phyloP scores from a whole-genome alignment of 2,797 vertebrate genomes.

The Lophotriccus pileatus region DNA sequence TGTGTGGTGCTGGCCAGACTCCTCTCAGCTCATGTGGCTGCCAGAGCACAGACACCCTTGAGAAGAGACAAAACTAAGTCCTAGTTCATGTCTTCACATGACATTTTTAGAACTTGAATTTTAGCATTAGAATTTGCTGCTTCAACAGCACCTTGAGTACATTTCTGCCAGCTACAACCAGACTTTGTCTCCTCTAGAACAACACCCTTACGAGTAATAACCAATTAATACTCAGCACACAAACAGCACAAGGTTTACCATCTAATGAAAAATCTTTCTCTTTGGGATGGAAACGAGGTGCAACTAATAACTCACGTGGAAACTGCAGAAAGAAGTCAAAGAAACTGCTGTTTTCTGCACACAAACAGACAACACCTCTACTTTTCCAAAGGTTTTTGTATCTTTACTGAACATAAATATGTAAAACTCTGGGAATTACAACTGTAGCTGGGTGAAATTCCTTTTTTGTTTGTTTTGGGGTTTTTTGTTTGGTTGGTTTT shows the following conservation, averaged over 20 bases:
- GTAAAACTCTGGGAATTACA: not conserved
- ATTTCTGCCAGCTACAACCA: not conserved
- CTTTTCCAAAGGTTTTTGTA: fast-evolving
- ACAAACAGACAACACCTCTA: not conserved
- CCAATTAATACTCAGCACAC: not conserved
- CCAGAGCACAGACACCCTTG: not conserved
- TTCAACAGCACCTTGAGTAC: not conserved
- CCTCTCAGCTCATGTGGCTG: not conserved
- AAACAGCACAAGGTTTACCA: not conserved
- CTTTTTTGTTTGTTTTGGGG: too few relatives aligned
- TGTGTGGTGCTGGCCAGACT: not conserved
- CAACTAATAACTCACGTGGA: not conserved
- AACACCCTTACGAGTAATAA: not conserved
- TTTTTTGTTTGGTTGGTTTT: not conserved
- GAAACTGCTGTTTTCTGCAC: not conserved
- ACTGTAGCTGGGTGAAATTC: not conserved
- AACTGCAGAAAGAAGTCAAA: not conserved
- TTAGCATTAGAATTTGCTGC: not conserved
- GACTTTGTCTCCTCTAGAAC: not conserved
- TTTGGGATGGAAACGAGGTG: not conserved
- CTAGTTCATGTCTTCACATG: not conserved
- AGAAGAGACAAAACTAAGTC: not conserved
- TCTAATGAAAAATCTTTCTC: not conserved
- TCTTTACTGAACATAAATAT: not conserved
- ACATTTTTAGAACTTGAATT: not conserved